Percentiles rank a stretch among this genome's conserved stretches.
These are phyloP conservation scores for Cebus imitator DNA, from an alignment of 2,113 vertebrate species.

Conservation along the genomic window DNA sequence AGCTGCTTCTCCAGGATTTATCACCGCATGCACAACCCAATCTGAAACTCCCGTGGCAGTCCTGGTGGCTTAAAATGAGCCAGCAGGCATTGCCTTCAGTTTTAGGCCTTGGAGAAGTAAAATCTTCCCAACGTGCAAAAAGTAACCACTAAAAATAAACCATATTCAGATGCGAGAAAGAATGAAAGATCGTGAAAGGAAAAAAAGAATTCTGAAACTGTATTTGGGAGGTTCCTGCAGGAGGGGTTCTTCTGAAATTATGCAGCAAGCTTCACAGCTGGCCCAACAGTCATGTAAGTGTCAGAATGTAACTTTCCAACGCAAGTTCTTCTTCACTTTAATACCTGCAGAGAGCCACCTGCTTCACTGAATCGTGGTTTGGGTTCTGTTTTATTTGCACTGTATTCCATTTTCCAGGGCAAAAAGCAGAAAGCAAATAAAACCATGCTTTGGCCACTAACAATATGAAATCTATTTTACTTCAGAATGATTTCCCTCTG, in stretches of 20 bases:
- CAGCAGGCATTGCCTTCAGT: rapidly evolving
- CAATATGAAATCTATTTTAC: background rate
- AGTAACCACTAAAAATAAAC: background rate
- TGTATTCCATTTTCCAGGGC: background rate
- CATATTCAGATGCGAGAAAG: background rate
- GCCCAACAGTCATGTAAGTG: too few relatives aligned
- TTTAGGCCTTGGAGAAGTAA: background rate
- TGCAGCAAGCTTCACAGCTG: background rate
- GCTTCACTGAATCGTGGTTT: background rate
- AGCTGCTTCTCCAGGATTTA: background rate
- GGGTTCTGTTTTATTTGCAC: background rate
- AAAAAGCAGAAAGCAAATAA: background rate
- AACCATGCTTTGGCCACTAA: background rate
- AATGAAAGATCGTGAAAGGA: background rate
- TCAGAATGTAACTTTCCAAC: background rate
- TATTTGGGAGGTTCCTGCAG: background rate
- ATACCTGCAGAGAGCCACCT: background rate
- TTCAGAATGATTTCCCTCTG: background rate
- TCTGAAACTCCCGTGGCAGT: rapidly evolving
- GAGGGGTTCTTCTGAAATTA: background rate
- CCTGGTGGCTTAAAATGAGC: background rate
- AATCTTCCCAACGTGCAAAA: background rate
- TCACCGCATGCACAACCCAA: rapidly evolving
- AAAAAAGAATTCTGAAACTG: background rate
- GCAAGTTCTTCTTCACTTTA: background rate